These are phyloP conservation scores for Lepisosteus osseus DNA, from an alignment of 2,113 vertebrate species.

Conservation along the genomic window DNA sequence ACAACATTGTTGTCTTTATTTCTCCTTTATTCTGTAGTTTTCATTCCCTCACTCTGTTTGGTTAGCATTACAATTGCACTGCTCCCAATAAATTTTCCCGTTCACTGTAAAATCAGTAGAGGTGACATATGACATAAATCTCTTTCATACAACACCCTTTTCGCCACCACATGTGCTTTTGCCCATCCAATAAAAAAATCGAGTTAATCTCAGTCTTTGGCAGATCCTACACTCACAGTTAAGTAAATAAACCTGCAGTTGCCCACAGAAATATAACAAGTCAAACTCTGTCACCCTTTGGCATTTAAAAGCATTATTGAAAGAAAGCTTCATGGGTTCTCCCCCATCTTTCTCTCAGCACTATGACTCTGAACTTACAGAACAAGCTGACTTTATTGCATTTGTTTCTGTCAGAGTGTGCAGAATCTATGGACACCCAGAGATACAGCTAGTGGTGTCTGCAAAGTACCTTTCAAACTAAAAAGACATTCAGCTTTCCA, in stretches of 20 bases:
- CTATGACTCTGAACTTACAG: too few relatives aligned
- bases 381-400: too few relatives aligned
- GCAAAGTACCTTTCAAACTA: too few relatives aligned
- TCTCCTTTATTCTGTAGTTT: not conserved
- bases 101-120: not conserved
- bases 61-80: not conserved
- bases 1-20: too few relatives aligned
- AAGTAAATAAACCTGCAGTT: constrained; percentile 21
- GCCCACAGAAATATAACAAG: not conserved
- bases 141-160: not conserved
- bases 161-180: constrained; percentile 16
- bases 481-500: too few relatives aligned
- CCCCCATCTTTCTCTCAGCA: too few relatives aligned
- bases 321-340: too few relatives aligned
- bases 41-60: not conserved
- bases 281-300: not conserved
- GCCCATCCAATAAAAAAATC: not conserved
- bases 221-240: constrained; percentile 21
- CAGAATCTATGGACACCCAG: too few relatives aligned
- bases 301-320: too few relatives aligned
- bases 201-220: constrained; percentile 9
- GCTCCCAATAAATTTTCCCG: constrained; percentile 9
- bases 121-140: constrained; percentile 29
- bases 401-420: too few relatives aligned
- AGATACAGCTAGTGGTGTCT: too few relatives aligned